phyloP scores from a whole-genome alignment of 2,888 invertebrate genomes.

The Sesia bembeciformis region DNA sequence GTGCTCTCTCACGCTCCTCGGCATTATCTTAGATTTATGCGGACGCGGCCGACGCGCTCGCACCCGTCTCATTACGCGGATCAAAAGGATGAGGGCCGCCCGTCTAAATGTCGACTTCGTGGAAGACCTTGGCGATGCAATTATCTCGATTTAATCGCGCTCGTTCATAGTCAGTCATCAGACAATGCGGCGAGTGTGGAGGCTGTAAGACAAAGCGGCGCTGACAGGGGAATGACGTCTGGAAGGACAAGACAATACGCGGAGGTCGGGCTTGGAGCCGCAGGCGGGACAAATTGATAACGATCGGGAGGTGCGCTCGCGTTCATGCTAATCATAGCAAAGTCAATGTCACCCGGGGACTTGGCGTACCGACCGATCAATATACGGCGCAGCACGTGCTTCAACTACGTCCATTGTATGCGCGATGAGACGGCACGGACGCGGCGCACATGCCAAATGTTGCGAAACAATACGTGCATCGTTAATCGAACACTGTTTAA shows the following conservation, averaged over 20 bases:
- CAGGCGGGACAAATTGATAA: slow-evolving; percentile 56
- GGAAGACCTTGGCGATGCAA: slow-evolving; percentile 54
- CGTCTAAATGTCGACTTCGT: slow-evolving; percentile 59
- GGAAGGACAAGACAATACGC: slow-evolving; percentile 58
- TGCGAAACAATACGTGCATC: slow-evolving; percentile 60
- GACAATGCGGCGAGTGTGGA: slow-evolving; percentile 41
- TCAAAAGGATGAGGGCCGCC: slow-evolving; percentile 45
- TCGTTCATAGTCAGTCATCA: slow-evolving; percentile 35
- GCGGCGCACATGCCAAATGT: slow-evolving; percentile 61
- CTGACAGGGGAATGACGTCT: slow-evolving; percentile 36
- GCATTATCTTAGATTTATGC: slow-evolving; percentile 62
- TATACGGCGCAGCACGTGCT: slow-evolving; percentile 59
- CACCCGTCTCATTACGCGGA: slow-evolving; percentile 60
- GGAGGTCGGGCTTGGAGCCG: slow-evolving; percentile 32
- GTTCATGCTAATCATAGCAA: slow-evolving; percentile 53
- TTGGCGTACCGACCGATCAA: slow-evolving; percentile 35
- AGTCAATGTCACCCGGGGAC: slow-evolving; percentile 52
- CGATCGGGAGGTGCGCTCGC: slow-evolving; percentile 41
- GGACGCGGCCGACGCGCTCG: slow-evolving; percentile 42
- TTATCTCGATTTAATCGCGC: slow-evolving; percentile 52
- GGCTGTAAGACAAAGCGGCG: slow-evolving; percentile 39
- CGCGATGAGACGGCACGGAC: slow-evolving; percentile 48
- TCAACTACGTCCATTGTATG: slow-evolving; percentile 60
- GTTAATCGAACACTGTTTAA: slow-evolving; percentile 53
- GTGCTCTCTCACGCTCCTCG: slow-evolving; percentile 59